Base-by-base conservation (phyloP, 2,888 invertebrate species). In the Drosophila mulleri region DNA sequence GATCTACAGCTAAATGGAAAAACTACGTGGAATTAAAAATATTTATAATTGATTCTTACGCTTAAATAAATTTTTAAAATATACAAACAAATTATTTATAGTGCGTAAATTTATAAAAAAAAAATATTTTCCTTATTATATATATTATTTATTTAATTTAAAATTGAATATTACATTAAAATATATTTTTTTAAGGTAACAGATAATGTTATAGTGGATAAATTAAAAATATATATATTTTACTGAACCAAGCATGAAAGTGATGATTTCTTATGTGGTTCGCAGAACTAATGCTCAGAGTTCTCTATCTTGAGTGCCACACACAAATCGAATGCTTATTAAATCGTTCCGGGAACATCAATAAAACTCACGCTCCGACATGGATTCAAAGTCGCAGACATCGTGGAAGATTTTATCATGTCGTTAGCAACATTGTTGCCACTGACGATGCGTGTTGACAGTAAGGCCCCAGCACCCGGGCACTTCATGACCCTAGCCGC, bases 341-440 rank as follows among this genome's bases (percentile, higher is more conserved):
- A 87, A 78, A 82, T 62, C 65, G 76, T 83, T 83, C 87, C 65
- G 58, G 67, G 84, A 87, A 83, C 80, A 80, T 75, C 75, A 75
- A 83, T 82, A 82, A 86, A 85, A 82, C 66, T 59, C 65, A 69
- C 57, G 58, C 29, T 32, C 52, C 37, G 54, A 56, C 61, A 67
- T 67, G 72, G 56, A 72, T 39, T 56, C 58, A 45, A 68, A 66
- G 57, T 47, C 11, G 56, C 20, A 52, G 29, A 52, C 66, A 54
- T 59, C 37, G 48, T 52, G 64, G 39, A 58, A 58, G 54, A 45
- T 78, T 84, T 76, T 74, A 73, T 67, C 72, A 67, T 61, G 66
- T 74, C 70, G 74, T 77, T 75, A 72, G 85, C 84, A 73, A 88
- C 88, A 88, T 59, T 87, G 80, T 87, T 73, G 84, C 75, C 50